Conservation (phyloP, 2,888 invertebrate species). For the Neuroscelio doddi region DNA sequence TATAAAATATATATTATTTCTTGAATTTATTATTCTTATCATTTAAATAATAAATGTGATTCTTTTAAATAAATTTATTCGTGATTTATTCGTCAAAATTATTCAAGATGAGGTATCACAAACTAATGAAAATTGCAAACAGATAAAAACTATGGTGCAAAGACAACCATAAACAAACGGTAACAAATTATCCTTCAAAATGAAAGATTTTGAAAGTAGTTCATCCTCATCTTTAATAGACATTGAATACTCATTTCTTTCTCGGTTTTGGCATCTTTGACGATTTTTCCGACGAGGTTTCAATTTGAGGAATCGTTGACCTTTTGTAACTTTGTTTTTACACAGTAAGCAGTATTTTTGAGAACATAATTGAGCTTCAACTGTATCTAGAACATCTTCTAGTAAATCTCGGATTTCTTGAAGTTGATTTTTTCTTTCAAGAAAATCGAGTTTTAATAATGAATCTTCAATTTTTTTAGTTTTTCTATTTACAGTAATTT, state of each 20-base stretch:
- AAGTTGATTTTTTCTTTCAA: background rate
- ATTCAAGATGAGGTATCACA: conserved; percentile 1
- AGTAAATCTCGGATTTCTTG: conserved; percentile 3
- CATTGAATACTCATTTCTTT: no score
- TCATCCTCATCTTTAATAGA: background rate
- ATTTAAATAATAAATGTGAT: background rate
- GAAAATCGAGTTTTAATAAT: background rate
- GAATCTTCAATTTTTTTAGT: background rate
- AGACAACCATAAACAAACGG: conserved; percentile 16
- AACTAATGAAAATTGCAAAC: conserved; percentile 7
- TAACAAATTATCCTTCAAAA: conserved; percentile 8
- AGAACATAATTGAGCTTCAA: background rate
- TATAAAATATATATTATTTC: no score
- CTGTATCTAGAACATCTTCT: conserved; percentile 2
- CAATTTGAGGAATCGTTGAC: no score
- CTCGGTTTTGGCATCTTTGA: background rate
- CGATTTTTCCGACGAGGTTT: background rate
- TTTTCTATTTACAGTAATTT: no score
- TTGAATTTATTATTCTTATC: background rate
- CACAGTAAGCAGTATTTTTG: background rate
- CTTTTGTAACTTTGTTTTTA: background rate
- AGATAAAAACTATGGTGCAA: conserved; percentile 17
- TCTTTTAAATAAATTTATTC: no score
- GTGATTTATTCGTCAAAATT: background rate
- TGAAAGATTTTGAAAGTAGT: background rate